Evolutionary conservation across 2,888 invertebrate species (phyloP), one percentile per base, ranked within the genome.

Genomic region (Calliphora vomitoria): DNA sequence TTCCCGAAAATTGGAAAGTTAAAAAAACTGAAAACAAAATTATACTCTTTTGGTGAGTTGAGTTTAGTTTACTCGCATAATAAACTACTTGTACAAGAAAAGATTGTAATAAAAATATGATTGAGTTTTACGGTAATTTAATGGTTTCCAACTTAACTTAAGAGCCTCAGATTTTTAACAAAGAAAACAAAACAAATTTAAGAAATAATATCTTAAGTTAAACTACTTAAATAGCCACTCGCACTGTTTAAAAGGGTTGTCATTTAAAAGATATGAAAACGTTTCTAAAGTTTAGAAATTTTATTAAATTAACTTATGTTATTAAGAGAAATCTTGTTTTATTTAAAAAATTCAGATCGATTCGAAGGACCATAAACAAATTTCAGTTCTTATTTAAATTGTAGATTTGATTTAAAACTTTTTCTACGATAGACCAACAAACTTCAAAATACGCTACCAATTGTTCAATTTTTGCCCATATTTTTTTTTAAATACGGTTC

Each of bases 91-190:
- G 55, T 47, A 62, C 18, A 75, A 47, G 64, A 62, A 38, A 62
- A 85, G 53, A 82, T 79, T 85, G 87, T 85, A 87, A 87, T 87
- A 87, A 85, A 85, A 87, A 82, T 75, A 85, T 85, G 72, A 87
- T 85, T 87, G 85, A 85, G 87, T 87, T 87, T 87, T 87, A 87
- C 85, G 82, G 82, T 85, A 87, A 87, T 87, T 87, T 87, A 87
- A 87, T 87, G 87, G 71, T 64, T 85, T 74, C 53, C 81, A 69
- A 72, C 78, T 60, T 50, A 41, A 55, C 72, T 72, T 71, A 64
- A 81, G 78, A 76, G 75, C 18, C 62, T 15, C 18, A 20, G 44
- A 44, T 41, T 81, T 84, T 64, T 20, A 68, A 62, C 55, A 81
- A 85, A 44, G 47, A 81, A 81, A 71, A 62, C 5, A 20, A 35